Base-by-base conservation (phyloP, 2,797 vertebrate species). In the Coregonus ussuriensis region DNA sequence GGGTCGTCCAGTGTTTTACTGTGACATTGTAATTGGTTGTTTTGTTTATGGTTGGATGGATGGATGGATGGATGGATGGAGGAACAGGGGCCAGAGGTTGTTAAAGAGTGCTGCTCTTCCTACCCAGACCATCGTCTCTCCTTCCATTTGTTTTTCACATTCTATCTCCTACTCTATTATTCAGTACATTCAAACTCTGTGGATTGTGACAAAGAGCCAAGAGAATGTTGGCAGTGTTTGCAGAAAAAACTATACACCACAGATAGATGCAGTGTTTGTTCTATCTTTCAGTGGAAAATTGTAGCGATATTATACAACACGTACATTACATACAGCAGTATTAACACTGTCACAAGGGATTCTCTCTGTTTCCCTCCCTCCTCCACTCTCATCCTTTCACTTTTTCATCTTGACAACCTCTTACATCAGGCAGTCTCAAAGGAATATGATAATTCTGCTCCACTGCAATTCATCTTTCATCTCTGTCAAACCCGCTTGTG, bases 381-480 rank as follows among this genome's bases (percentile, higher is more conserved):
- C 41, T 65, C 47, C 13, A 25, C 56, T 67, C 70, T 29, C 67
- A 33, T 71, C 78, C 69, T 82, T 71, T 81, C 76, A 68, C 78
- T 67, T 25, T 81, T 69, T 82, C 73, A 83, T 79, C 83, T 84
- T 87, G 84, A 91, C 88, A 89, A 83, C 85, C 81, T 89, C 84
- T 91, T 87, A 88, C 86, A 89, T 89, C 84, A 88, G 77, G 68
- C 75, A 59, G 59, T 87, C 89, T 84, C 84, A 65, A 63, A 84
- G 86, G 88, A 83, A 84, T 66, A 82, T 54, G 37, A 25, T 77
- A 80, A 90, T 87, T 86, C 88, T 85, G 74, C 81, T 79, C 66
- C 18, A 6, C 80, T 77, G 85, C 72, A 84, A 82, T 86, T 89
- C 83, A 85, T 88, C 81, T 84, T 85, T 88, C 81, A 85, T 21